A percentile compares a stretch with the other conserved stretches of the same genome.
phyloP scores from a whole-genome alignment of 92 coral and sea anemone species.

The Bergia puertoricense region DNA sequence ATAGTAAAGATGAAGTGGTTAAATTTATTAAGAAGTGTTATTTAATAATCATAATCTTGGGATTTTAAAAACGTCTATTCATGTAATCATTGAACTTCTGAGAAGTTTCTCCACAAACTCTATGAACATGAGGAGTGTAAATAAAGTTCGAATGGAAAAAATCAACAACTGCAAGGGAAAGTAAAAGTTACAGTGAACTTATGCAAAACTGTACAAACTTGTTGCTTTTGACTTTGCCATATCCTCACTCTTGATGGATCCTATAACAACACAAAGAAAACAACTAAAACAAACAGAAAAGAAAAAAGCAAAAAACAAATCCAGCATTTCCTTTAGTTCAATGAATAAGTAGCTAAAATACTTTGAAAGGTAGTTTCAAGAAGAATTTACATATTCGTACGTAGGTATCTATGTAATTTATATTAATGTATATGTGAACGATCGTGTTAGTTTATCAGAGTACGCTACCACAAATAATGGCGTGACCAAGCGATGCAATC shows the following conservation, averaged over 20 bases:
- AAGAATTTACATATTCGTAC: too few species aligned
- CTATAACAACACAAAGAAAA: slow-evolving; percentile 23
- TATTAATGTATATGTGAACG: too few species aligned
- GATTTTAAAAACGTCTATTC: not conserved
- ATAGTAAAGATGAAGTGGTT: not conserved
- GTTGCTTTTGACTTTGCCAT: slow-evolving; percentile 76
- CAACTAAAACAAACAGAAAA: not conserved
- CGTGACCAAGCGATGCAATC: too few species aligned
- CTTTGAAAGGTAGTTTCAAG: not conserved
- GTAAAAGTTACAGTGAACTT: not conserved
- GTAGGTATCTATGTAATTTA: too few species aligned
- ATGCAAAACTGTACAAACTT: slow-evolving; percentile 45
- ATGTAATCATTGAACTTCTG: not conserved
- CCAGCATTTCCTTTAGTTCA: not conserved
- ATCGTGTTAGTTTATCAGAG: too few species aligned
- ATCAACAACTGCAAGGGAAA: not conserved
- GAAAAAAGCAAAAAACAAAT: not conserved
- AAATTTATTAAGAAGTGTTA: too few species aligned
- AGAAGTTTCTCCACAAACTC: not conserved
- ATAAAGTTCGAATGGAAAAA: not conserved
- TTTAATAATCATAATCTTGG: too few species aligned
- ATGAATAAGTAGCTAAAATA: not conserved
- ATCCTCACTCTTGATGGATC: slow-evolving; percentile 63
- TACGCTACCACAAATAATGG: too few species aligned
- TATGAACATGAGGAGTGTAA: not conserved